Evolutionary conservation across 2,113 vertebrate species (phyloP).

Genomic region (Bubo scandiacus): DNA sequence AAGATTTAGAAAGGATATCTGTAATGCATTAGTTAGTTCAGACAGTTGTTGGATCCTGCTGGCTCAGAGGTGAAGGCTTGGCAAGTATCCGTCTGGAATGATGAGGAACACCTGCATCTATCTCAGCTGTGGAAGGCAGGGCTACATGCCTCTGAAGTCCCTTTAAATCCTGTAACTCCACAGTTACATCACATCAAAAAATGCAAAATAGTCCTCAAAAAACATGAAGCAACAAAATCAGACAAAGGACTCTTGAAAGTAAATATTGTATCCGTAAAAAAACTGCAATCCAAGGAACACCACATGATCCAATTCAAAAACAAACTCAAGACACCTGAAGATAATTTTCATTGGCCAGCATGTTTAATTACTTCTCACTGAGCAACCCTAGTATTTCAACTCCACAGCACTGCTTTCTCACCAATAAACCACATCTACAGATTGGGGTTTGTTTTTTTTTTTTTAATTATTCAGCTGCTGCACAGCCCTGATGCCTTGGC

Average conservation of each 20-base stretch:
- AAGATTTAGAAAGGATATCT: neutral
- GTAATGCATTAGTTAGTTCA: neutral
- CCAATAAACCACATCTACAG: neutral
- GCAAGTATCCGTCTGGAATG: neutral
- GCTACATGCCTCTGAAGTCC: neutral
- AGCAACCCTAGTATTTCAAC: neutral
- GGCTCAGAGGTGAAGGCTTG: neutral
- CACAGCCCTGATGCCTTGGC: neutral
- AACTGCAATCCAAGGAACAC: neutral
- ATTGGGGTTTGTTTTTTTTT: neutral
- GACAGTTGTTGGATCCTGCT: neutral
- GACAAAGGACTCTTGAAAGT: neutral
- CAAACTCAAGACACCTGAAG: neutral
- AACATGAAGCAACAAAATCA: neutral
- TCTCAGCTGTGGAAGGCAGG: neutral
- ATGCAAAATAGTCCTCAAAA: fast-evolving
- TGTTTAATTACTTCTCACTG: neutral
- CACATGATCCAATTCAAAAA: neutral
- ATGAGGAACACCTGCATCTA: neutral
- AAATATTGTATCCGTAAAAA: fast-evolving
- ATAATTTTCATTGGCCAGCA: neutral
- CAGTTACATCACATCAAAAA: neutral
- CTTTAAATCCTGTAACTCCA: neutral
- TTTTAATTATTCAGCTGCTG: neutral
- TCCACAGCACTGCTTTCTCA: neutral